Conservation (phyloP, 2,797 vertebrate genomes). For the Prunella strophiata region DNA sequence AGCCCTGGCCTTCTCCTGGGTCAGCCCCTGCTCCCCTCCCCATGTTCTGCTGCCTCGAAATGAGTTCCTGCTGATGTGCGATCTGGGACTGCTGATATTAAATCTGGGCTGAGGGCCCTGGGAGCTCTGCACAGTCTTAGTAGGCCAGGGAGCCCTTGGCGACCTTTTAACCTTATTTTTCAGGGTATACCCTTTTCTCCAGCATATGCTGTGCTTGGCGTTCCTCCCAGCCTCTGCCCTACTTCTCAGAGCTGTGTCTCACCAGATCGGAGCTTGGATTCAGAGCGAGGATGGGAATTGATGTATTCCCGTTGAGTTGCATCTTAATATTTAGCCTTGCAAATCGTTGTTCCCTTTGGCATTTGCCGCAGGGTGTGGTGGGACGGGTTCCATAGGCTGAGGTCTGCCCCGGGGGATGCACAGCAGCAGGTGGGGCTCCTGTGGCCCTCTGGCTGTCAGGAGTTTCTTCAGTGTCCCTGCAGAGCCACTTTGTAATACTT, state of each 20-base stretch:
- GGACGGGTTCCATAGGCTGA: accelerated
- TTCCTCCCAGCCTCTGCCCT: background rate
- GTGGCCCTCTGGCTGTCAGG: background rate
- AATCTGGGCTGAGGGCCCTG: background rate
- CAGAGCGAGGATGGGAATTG: background rate
- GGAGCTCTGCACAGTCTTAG: background rate
- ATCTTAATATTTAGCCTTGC: background rate
- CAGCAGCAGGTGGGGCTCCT: background rate
- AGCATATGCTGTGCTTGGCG: accelerated
- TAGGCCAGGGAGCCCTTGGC: background rate
- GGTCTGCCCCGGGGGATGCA: background rate
- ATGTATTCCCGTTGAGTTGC: background rate
- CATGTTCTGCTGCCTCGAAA: background rate
- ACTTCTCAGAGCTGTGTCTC: background rate
- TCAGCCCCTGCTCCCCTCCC: background rate
- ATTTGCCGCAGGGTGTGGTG: background rate
- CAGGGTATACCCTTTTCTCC: background rate
- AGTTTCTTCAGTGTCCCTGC: background rate
- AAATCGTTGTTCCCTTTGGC: accelerated
- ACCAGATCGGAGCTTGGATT: background rate
- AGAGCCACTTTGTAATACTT: background rate
- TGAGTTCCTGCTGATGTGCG: background rate
- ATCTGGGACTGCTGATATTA: background rate
- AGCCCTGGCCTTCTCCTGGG: background rate
- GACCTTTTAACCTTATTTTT: conserved; percentile 34